Evolutionary conservation across 2,888 invertebrate genomes (phyloP), one percentile per base, ranked within the genome.

Genomic region (Oscheius sp.): DNA sequence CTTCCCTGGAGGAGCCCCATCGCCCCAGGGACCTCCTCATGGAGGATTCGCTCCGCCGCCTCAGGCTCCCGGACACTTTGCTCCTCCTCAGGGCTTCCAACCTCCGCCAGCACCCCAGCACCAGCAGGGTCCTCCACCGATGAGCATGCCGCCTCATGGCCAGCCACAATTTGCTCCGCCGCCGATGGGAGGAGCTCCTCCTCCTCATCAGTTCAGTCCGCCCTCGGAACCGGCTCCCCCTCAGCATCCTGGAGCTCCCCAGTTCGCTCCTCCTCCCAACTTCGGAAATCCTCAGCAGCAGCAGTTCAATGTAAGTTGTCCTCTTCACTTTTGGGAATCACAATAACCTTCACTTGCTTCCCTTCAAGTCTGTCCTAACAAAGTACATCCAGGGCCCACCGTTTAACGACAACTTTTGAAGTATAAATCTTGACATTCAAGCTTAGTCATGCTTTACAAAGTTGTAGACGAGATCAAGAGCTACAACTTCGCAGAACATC

Each of bases 161-260:
- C 42, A 73, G 62, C 75, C 63, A 48, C 74, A 76, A 48, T 73
- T 74, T 53, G 71, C 65, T 42, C 71, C 74, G 29, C 79, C 74
- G 2, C 66, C 70, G 1, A 32, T 11, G 42, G 71, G 65, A 29
- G 62, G 68, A 42, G 76, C 73, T 35, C 72, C 68, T 42, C 70
- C 29, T 76, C 76, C 60, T 74, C 77, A 62, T n/a, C 55, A 72
- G 53, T 48, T 58, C 71, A 75, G 21, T 72, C 76, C 37, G 75
- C 71, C 73, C 33, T 76, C 77, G 29, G 75, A 78, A 35, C 76
- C 78, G 5, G 53, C 74, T 37, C 29, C 75, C 7, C 68, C 66
- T 29, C 73, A 70, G 21, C 78, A 73, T 35, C 73, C 62, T 21
- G 60, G 60, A n/a, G 48, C 37, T 13, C 47, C 21, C 3, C 63